phyloP scores from a whole-genome alignment of 2,888 invertebrate species.

The Xylophagus ater region DNA sequence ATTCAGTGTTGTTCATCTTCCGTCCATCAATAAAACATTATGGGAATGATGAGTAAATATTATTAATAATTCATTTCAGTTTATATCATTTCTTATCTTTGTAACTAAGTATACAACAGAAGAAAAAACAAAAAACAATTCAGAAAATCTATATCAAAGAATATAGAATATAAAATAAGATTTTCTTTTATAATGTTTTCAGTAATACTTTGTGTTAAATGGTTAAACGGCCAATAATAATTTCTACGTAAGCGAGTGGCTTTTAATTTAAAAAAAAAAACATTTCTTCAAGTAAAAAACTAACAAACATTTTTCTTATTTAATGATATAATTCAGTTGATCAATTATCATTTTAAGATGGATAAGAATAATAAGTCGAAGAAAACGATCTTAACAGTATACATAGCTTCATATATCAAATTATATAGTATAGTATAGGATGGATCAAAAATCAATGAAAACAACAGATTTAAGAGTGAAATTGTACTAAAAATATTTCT shows the following conservation, averaged over 20 bases:
- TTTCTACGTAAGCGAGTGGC: conserved; percentile 3
- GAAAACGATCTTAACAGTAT: too few species aligned
- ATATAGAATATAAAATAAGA: not conserved
- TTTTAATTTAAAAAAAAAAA: conserved; percentile 11
- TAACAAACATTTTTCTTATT: conserved; percentile 16
- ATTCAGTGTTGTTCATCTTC: too few species aligned
- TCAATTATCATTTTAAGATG: conserved; percentile 17
- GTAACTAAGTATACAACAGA: not conserved
- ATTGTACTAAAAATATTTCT: too few species aligned
- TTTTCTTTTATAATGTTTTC: not conserved
- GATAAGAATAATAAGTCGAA: too few species aligned
- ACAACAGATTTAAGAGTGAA: too few species aligned
- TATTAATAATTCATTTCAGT: conserved; percentile 17
- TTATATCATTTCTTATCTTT: conserved; percentile 1
- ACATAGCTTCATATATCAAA: too few species aligned
- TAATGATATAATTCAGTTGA: conserved; percentile 18
- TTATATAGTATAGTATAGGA: too few species aligned
- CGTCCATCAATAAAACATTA: conserved; percentile 15
- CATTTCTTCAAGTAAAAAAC: conserved; percentile 11
- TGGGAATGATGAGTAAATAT: conserved; percentile 14
- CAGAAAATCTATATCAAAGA: not conserved
- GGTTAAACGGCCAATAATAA: not conserved
- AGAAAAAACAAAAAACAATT: not conserved
- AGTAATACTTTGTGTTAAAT: not conserved
- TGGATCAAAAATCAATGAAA: too few species aligned